Percentiles rank a stretch among this genome's conserved stretches.
Evolutionary conservation across 2,797 vertebrate species (phyloP).

Genomic region (Australoheros facetus): DNA sequence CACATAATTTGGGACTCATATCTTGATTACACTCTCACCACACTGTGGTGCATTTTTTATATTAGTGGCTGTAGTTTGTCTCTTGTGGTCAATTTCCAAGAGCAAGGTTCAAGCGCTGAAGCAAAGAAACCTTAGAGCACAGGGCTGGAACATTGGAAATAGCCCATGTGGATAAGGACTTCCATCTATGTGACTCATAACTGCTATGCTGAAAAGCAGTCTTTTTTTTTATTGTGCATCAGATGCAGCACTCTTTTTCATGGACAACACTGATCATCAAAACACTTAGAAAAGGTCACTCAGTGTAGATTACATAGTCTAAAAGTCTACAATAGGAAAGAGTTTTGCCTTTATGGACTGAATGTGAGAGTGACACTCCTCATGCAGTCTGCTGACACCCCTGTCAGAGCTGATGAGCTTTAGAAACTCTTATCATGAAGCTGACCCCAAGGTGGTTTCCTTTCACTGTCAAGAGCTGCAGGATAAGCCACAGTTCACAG

Average conservation of each 20-base stretch:
- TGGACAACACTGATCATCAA: neutral
- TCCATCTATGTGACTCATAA: neutral
- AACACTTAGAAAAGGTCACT: neutral
- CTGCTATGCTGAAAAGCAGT: neutral
- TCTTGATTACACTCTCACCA: neutral
- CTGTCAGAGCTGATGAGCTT: slow-evolving; percentile 4
- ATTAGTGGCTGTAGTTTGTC: neutral
- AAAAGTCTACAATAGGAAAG: neutral
- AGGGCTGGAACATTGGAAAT: neutral
- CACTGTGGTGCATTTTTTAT: neutral
- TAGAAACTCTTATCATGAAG: neutral
- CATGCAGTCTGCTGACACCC: neutral
- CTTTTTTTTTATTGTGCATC: neutral
- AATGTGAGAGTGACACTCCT: neutral
- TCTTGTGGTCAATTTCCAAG: neutral
- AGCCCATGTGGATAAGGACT: neutral
- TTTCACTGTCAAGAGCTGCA: neutral
- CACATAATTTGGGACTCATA: neutral
- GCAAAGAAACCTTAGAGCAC: neutral
- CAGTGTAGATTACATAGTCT: neutral
- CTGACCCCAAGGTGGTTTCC: neutral
- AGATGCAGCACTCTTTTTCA: neutral
- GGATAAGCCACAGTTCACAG: neutral
- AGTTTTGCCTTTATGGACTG: neutral
- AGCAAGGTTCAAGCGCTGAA: neutral